Conservation (phyloP, 2,888 invertebrate species). For the Lasioglossum villosulum region DNA sequence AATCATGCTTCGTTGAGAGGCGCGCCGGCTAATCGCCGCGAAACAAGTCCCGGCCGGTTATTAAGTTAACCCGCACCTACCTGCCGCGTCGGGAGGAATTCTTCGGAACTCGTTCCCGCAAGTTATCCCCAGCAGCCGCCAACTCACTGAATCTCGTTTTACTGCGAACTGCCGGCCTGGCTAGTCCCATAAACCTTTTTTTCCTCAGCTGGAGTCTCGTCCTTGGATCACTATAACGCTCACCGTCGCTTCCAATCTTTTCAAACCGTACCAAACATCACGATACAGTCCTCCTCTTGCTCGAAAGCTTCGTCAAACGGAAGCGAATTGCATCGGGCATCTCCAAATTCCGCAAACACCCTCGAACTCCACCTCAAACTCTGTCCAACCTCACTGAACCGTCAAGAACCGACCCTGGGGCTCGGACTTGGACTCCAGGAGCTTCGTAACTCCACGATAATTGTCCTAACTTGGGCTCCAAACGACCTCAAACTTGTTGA, state of each 20-base stretch:
- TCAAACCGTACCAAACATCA: background rate
- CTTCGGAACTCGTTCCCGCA: background rate
- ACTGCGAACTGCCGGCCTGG: background rate
- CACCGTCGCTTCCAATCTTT: background rate
- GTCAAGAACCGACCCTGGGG: background rate
- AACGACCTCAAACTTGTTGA: background rate
- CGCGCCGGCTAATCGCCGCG: constrained; percentile 6
- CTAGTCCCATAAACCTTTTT: background rate
- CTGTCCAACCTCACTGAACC: background rate
- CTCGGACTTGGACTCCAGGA: background rate
- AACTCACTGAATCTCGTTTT: constrained; percentile 15
- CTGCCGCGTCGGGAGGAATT: constrained; percentile 4
- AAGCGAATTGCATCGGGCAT: background rate
- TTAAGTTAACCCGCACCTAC: constrained; percentile 8
- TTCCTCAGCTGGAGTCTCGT: background rate
- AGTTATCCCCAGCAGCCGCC: constrained; percentile 13
- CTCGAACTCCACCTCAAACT: background rate
- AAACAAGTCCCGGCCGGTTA: constrained; percentile 1
- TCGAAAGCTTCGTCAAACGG: background rate
- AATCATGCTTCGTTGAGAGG: background rate
- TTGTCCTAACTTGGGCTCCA: background rate
- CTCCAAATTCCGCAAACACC: background rate
- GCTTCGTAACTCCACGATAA: background rate
- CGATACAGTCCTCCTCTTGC: background rate
- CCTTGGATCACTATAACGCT: background rate